phyloP scores from a whole-genome alignment of 2,113 vertebrate species.

The Paratilapia polleni region DNA sequence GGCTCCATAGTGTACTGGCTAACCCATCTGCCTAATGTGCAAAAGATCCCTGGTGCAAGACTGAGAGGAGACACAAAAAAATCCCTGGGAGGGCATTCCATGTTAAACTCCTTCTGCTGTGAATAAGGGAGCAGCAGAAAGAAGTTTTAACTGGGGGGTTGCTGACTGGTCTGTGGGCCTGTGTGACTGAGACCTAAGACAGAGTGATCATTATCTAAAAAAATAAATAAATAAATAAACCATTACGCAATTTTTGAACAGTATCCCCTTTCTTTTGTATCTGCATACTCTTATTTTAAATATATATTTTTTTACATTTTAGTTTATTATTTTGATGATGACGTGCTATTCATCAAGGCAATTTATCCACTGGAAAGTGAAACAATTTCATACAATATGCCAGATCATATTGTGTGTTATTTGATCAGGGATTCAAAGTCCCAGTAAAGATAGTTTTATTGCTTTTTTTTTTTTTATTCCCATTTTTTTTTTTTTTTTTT shows the following conservation, averaged over 20 bases:
- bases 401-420: conserved; percentile 42
- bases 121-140: too few species aligned
- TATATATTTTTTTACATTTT: background rate
- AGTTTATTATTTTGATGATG: background rate
- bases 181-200: background rate
- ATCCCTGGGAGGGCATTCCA: too few species aligned
- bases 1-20: too few species aligned
- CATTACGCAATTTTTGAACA: too few species aligned
- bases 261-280: too few species aligned
- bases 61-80: too few species aligned
- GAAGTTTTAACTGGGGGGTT: too few species aligned
- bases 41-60: too few species aligned
- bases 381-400: conserved; percentile 44
- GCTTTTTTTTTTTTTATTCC: conserved; percentile 58
- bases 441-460: conserved; percentile 64
- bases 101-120: too few species aligned
- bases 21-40: too few species aligned
- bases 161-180: too few species aligned
- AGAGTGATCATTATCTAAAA: background rate
- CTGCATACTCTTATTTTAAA: background rate
- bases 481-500: conserved; percentile 34
- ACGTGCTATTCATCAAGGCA: conserved; percentile 12
- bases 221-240: too few species aligned
- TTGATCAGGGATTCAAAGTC: conserved; percentile 56
- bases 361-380: conserved; percentile 3